Evolutionary conservation across 2,113 vertebrate genomes (phyloP).

Genomic region (Hippocampus zosterae): DNA sequence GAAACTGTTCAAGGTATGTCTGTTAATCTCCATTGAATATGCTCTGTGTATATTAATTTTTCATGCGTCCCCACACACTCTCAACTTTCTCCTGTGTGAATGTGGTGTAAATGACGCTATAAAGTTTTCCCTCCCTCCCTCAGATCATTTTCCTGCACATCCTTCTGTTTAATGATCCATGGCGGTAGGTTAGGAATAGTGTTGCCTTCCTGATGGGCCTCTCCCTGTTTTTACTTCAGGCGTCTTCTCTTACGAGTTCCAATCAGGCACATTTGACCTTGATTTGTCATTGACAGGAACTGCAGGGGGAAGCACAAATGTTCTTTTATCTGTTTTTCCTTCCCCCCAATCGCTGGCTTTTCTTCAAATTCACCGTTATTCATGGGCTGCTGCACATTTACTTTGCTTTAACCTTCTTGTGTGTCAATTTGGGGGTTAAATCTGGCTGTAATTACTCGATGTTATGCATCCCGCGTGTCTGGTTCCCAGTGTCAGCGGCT

Average conservation of each 20-base stretch:
- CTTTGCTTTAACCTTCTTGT: conserved; percentile 36
- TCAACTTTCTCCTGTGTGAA: conserved; percentile 10
- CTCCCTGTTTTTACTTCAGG: conserved; percentile 37
- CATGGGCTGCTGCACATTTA: conserved; percentile 33
- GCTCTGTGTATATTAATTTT: conserved; percentile 35
- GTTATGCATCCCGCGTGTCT: conserved; percentile 67
- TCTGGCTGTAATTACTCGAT: conserved; percentile 53
- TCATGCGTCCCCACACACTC: neutral
- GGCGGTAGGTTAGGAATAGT: conserved; percentile 32
- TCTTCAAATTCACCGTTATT: conserved; percentile 36
- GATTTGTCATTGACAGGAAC: conserved; percentile 56
- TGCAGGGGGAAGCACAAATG: conserved; percentile 35
- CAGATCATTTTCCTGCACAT: conserved; percentile 34
- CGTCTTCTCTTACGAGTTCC: conserved; percentile 52
- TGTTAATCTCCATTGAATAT: conserved; percentile 10
- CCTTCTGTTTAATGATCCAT: conserved; percentile 42
- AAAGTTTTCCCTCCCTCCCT: neutral
- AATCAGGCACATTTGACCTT: conserved; percentile 55
- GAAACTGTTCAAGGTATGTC: conserved; percentile 92
- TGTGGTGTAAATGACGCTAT: conserved; percentile 1
- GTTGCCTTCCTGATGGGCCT: conserved; percentile 34
- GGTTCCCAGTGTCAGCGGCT: conserved; percentile 65
- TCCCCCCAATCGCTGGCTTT: conserved; percentile 26
- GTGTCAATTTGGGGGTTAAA: conserved; percentile 46
- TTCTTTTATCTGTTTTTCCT: conserved; percentile 41